Evolutionary conservation across 2,888 invertebrate species (phyloP), one percentile per base, ranked within the genome.

Genomic region (Drosophila pseudotalamancana): DNA sequence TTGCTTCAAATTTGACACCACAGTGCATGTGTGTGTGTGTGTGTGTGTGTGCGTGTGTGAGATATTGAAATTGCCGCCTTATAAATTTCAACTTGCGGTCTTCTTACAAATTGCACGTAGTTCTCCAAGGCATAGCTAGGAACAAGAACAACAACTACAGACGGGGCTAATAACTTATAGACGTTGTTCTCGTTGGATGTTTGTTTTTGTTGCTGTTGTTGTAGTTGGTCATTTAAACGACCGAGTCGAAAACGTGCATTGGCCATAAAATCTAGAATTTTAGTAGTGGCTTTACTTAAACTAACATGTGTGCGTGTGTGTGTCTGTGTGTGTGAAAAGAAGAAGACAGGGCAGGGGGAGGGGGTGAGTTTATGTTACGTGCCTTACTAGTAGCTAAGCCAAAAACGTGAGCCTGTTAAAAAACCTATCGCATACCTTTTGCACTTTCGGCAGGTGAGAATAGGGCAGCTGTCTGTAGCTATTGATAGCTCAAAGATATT

Each of bases 41-140:
- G 55, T 27, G 57, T 46, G 34, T 46, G 59, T 59, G 51, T 42
- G 48, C 42, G 70, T 23, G 46, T 56, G 53, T 61, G 45, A 81
- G 81, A 78, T 81, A 81, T 81, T 82, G 79, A 85, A 84, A 81
- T 79, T 81, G 79, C 82, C 79, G 74, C 65, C 79, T 82, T 81
- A 81, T 81, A 84, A 78, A 81, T 84, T 84, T 80, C 48, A 72
- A 73, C 69, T 81, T 84, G 84, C 63, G 81, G 80, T 84, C 67
- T 71, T 65, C 80, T 67, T 63, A 73, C 77, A 74, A 79, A 65
- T 61, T 79, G 83, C 83, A 79, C 74, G 69, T 69, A 62, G 51
- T 62, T 18, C 60, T 14, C 34, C 35, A 43, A 39, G 42, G 25
- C 63, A 50, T 34, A 51, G 54, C 72, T 29, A 54, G 25, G 42